These are phyloP conservation scores for Galaxea fascicularis DNA, from an alignment of 92 coral and sea anemone genomes.

Conservation along the genomic window DNA sequence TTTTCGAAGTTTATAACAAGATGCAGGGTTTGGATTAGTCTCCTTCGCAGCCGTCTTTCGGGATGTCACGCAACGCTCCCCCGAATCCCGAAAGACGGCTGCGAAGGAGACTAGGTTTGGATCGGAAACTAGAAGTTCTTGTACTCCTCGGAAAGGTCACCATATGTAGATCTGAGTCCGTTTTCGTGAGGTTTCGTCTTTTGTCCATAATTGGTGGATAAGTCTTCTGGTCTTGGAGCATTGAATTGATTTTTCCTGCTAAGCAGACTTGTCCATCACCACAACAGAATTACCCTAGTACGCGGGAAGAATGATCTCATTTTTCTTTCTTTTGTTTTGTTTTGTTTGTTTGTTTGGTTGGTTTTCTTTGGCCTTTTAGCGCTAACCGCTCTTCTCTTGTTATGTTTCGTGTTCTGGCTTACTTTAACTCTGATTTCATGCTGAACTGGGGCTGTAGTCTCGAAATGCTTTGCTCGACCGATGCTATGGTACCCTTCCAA, in stretches of 20 bases:
- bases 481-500: neutral
- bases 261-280: neutral
- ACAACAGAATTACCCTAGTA: neutral
- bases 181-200: neutral
- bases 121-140: no score
- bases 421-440: slow-evolving; percentile 6
- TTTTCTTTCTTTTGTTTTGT: neutral
- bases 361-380: neutral
- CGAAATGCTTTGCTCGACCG: neutral
- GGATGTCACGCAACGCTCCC: no score
- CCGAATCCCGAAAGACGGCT: no score
- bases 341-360: neutral
- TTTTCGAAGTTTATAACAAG: no score
- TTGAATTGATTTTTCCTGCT: neutral
- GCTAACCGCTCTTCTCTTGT: neutral
- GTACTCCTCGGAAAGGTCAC: no score
- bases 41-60: no score
- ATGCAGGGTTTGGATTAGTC: no score
- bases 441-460: neutral
- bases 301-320: neutral
- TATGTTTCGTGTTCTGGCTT: neutral
- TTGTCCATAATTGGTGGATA: neutral
- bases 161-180: neutral
- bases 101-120: no score
- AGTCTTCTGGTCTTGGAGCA: neutral